These are phyloP conservation scores for Mycetomoellerius zeteki DNA, from an alignment of 1,140 invertebrate species.

Conservation along the genomic window DNA sequence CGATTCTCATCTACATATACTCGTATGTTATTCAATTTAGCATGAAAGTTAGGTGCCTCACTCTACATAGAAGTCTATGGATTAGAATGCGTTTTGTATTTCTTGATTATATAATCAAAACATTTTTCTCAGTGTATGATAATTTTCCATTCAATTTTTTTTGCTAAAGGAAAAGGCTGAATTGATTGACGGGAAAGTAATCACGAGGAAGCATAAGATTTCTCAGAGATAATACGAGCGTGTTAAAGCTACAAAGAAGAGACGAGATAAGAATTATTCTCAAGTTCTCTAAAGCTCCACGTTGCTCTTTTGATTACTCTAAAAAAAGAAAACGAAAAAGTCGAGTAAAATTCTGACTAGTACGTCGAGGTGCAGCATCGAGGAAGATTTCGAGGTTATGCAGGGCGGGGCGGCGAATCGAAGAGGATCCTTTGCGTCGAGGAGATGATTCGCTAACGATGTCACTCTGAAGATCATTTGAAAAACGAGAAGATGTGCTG, in stretches of 20 bases:
- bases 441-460: slow-evolving; percentile 63
- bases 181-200: neutral
- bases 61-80: too few relatives aligned
- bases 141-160: neutral
- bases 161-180: neutral
- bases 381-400: neutral
- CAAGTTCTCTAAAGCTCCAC: neutral
- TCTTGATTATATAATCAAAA: too few relatives aligned
- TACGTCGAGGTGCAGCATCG: neutral
- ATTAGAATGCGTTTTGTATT: too few relatives aligned
- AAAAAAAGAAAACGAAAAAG: too few relatives aligned
- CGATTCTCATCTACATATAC: too few relatives aligned
- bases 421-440: neutral
- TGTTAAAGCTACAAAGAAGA: neutral
- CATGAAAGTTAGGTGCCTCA: too few relatives aligned
- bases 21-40: too few relatives aligned
- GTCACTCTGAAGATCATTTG: slow-evolving; percentile 38
- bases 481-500: slow-evolving; percentile 83
- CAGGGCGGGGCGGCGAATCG: neutral
- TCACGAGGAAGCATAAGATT: neutral
- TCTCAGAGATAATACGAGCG: neutral
- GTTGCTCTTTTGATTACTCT: neutral
- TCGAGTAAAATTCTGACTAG: neutral
- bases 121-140: neutral
- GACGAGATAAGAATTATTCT: neutral